Evolutionary conservation across 1,140 invertebrate species (phyloP).

Genomic region (Papilio polyxenes): DNA sequence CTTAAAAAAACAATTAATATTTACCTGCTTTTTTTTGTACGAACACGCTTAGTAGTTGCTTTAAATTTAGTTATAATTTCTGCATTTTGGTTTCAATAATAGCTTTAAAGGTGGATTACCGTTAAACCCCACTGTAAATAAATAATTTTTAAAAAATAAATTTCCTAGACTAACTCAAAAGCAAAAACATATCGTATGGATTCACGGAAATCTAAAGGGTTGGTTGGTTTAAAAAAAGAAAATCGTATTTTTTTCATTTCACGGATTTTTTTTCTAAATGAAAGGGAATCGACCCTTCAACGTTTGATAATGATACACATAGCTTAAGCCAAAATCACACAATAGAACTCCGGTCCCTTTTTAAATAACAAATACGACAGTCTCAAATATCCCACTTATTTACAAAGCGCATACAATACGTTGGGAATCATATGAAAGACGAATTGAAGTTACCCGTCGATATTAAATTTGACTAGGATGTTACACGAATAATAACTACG

Average conservation of each 20-base stretch:
- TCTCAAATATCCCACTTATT: constrained; percentile 15
- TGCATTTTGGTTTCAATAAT: too few relatives aligned
- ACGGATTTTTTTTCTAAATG: background rate
- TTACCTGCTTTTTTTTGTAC: background rate
- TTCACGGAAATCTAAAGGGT: background rate
- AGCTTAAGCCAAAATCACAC: background rate
- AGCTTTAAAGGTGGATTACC: background rate
- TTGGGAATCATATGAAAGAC: constrained; percentile 4
- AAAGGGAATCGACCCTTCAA: constrained; percentile 30
- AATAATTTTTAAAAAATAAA: background rate
- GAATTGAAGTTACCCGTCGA: background rate
- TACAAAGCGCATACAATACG: constrained; percentile 14
- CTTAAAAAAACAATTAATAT: too few relatives aligned
- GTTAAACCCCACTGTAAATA: background rate
- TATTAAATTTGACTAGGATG: constrained; percentile 16
- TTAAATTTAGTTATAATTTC: background rate
- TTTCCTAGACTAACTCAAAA: background rate
- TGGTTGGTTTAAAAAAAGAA: background rate
- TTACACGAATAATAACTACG: background rate
- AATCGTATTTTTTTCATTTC: background rate
- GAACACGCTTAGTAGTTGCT: background rate
- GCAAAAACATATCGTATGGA: background rate
- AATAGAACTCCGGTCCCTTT: background rate
- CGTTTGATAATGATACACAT: background rate
- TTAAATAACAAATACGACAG: constrained; percentile 21